These are phyloP conservation scores for Emys orbicularis DNA, from an alignment of 2,797 vertebrate species.

Conservation along the genomic window DNA sequence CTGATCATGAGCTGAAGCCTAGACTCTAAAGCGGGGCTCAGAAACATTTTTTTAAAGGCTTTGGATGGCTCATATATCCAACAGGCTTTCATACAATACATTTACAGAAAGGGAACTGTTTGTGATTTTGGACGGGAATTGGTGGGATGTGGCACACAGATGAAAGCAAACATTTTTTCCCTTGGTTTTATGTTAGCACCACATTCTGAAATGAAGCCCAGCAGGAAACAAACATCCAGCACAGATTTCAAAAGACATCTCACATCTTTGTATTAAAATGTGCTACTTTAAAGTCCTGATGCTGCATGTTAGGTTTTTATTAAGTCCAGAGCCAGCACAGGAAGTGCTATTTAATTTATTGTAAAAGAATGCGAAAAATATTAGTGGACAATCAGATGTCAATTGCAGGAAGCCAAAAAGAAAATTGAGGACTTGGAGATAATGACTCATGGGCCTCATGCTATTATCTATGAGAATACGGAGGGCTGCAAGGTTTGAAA, in stretches of 20 bases:
- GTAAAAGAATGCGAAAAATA: slow-evolving; percentile 69
- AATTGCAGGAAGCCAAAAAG: slow-evolving; percentile 77
- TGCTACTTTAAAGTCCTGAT: slow-evolving; percentile 71
- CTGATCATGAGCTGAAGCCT: slow-evolving; percentile 47
- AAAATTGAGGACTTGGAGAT: slow-evolving; percentile 76
- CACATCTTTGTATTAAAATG: slow-evolving; percentile 70
- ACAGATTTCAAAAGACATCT: slow-evolving; percentile 73
- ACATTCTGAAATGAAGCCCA: slow-evolving; percentile 71
- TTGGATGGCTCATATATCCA: slow-evolving; percentile 70
- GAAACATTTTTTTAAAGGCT: slow-evolving; percentile 45
- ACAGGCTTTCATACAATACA: slow-evolving; percentile 54
- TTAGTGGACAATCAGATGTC: slow-evolving; percentile 72
- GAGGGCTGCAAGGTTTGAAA: slow-evolving; percentile 43
- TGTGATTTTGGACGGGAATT: slow-evolving; percentile 60
- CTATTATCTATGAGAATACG: slow-evolving; percentile 65
- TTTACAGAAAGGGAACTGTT: slow-evolving; percentile 73
- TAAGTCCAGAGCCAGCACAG: slow-evolving; percentile 62
- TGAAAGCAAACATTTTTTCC: slow-evolving; percentile 63
- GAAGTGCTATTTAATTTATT: slow-evolving; percentile 65
- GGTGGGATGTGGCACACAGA: slow-evolving; percentile 47
- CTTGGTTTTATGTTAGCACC: slow-evolving; percentile 62
- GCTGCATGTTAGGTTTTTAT: slow-evolving; percentile 67
- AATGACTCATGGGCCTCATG: slow-evolving; percentile 54
- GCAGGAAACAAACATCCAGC: slow-evolving; percentile 72
- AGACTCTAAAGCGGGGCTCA: slow-evolving; percentile 58